A percentile compares a stretch with the other conserved stretches of the same genome.
Evolutionary conservation across 2,797 vertebrate species (phyloP).

Genomic region (Anabas testudineus): DNA sequence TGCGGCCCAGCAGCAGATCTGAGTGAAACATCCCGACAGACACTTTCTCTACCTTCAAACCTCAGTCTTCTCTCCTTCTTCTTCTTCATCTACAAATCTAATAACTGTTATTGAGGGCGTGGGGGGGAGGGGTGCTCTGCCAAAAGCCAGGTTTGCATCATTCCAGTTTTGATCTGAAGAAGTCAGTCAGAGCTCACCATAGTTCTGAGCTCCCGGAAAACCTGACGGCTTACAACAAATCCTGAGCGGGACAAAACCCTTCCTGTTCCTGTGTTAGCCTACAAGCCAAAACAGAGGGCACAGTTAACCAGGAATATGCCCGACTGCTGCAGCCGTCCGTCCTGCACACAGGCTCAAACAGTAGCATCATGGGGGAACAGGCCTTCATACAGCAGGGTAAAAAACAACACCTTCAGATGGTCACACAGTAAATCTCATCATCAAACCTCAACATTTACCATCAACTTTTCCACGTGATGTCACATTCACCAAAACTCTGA

Average conservation of each 20-base stretch:
- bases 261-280: constrained; percentile 86
- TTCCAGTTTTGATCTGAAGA: constrained; percentile 71
- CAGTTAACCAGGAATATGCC: constrained; percentile 60
- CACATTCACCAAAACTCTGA: no score
- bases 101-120: constrained; percentile 13
- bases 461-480: constrained; percentile 13
- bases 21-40: constrained; percentile 49
- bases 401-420: constrained; percentile 8
- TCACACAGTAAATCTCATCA: not conserved
- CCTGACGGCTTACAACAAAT: constrained; percentile 84
- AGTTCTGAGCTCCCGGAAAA: constrained; percentile 85
- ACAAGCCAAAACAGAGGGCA: constrained; percentile 83
- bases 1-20: constrained; percentile 61
- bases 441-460: not conserved
- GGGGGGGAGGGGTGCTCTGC: constrained; percentile 57
- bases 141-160: constrained; percentile 75
- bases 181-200: constrained; percentile 86
- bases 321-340: constrained; percentile 10
- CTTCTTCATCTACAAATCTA: constrained; percentile 30
- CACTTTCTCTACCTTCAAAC: constrained; percentile 45
- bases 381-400: constrained; percentile 17
- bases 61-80: constrained; percentile 39
- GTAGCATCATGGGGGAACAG: constrained; percentile 32
- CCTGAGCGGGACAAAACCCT: constrained; percentile 81
- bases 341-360: constrained; percentile 16